Evolutionary conservation across 2,888 invertebrate genomes (phyloP), one percentile per base, ranked within the genome.

Genomic region (Hydraecia micacea): DNA sequence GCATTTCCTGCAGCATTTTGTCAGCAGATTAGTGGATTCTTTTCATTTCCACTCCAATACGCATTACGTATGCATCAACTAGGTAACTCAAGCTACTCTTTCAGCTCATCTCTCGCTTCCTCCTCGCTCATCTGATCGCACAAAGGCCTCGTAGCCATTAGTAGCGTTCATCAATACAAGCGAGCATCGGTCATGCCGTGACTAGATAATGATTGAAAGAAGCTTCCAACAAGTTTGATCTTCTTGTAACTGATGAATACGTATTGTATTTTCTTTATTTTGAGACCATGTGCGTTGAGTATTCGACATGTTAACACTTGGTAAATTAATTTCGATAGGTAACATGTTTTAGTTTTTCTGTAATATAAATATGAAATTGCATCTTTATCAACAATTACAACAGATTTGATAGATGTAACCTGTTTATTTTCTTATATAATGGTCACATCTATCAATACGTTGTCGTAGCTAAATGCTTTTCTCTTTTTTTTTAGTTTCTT

Each of bases 121-220:
- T 65, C 18, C 25, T 58, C 28, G 25, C 52, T 80, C 75, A 70
- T 70, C 28, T 60, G 15, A n/a, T 58, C 62, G 9, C 65, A 77
- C 70, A 77, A 83, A 81, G 77, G 75, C 78, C 85, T 84, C 79
- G 70, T 46, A 70, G 75, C 73, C 83, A 88, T 88, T 85, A 88
- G 80, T 75, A 71, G 79, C 81, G 63, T 82, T 83, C 84, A 85
- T 90, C 87, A 88, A 85, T 89, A 85, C 80, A 85, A 88, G 83
- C 85, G 80, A 77, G 83, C 85, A 84, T 87, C 83, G 67, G 73
- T 82, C 79, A 87, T 80, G 79, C 86, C 91, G 87, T 92, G 91
- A 90, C 91, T 90, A 86, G 91, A 91, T 93, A 91, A 92, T 92
- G 90, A 92, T 90, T 90, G 87, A 87, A 89, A 89, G 88, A 88